phyloP scores from a whole-genome alignment of 2,888 invertebrate genomes.

The Nephrotoma appendiculata region DNA sequence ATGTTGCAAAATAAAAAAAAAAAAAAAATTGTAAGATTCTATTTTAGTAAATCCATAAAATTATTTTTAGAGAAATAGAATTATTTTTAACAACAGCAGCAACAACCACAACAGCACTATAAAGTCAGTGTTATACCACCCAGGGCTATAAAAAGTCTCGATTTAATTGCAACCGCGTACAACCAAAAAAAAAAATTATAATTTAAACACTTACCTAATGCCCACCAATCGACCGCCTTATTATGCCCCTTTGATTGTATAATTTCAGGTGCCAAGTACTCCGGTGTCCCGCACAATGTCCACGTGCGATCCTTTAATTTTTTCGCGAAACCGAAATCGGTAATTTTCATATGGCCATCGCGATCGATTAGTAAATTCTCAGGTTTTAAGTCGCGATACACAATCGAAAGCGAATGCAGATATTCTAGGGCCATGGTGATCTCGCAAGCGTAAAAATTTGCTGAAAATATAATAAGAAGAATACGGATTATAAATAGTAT shows the following conservation, averaged over 20 bases:
- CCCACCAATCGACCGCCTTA: constrained; percentile 99
- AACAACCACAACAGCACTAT: not conserved
- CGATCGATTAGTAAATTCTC: constrained; percentile 86
- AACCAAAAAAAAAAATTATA: not conserved
- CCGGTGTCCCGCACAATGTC: constrained; percentile 94
- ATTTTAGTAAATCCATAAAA: not conserved
- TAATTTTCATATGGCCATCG: constrained; percentile 92
- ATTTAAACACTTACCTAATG: constrained; percentile 50
- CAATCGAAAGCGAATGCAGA: constrained; percentile 76
- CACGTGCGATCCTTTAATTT: constrained; percentile 87
- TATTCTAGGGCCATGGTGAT: constrained; percentile 90
- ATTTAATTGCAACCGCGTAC: not conserved
- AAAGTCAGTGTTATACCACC: no score
- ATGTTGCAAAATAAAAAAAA: not conserved
- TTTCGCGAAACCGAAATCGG: constrained; percentile 97
- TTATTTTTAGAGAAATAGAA: not conserved
- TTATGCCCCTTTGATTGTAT: constrained; percentile 97
- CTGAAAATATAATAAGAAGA: constrained; percentile 26
- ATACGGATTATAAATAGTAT: no score
- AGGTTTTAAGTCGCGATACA: constrained; percentile 81
- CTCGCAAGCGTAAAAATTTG: constrained; percentile 89
- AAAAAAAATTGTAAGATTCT: not conserved
- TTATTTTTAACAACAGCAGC: not conserved
- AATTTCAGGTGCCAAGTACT: constrained; percentile 93
- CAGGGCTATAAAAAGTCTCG: not conserved